These are phyloP conservation scores for Otocyon megalotis DNA, from an alignment of 2,113 vertebrate genomes.

Conservation along the genomic window DNA sequence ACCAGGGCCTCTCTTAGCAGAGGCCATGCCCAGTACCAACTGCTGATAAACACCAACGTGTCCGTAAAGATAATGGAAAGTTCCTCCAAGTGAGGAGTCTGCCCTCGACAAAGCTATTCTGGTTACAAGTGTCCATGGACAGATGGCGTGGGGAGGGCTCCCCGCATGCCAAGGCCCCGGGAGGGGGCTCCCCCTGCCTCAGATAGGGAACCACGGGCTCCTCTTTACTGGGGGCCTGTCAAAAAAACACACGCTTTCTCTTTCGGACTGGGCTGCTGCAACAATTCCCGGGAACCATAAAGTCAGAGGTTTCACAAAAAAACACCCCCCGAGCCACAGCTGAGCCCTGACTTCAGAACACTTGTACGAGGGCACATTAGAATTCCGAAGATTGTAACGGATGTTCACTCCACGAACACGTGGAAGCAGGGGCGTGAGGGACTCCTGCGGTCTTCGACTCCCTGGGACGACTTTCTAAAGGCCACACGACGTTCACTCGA, in stretches of 20 bases:
- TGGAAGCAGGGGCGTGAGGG: not conserved
- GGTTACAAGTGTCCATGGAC: not conserved
- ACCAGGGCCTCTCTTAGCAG: too few relatives aligned
- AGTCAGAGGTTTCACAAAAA: not conserved
- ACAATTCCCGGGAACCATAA: constrained; percentile 21
- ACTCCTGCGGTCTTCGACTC: too few relatives aligned
- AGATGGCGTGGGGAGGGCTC: not conserved
- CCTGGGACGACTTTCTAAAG: not conserved
- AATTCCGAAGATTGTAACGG: not conserved
- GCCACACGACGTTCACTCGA: not conserved
- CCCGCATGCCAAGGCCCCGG: too few relatives aligned
- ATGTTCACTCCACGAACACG: not conserved
- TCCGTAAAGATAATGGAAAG: not conserved
- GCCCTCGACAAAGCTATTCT: not conserved
- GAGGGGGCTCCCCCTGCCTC: too few relatives aligned
- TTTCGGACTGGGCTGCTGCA: not conserved
- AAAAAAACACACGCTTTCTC: not conserved
- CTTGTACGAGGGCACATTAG: not conserved
- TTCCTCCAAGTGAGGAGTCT: not conserved
- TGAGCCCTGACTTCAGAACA: constrained; percentile 1
- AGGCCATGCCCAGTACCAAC: not conserved
- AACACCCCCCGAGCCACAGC: not conserved
- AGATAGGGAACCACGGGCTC: not conserved
- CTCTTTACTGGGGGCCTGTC: constrained; percentile 32
- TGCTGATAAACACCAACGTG: not conserved